Conservation (phyloP, 2,113 vertebrate species). For the Columbina picui region DNA sequence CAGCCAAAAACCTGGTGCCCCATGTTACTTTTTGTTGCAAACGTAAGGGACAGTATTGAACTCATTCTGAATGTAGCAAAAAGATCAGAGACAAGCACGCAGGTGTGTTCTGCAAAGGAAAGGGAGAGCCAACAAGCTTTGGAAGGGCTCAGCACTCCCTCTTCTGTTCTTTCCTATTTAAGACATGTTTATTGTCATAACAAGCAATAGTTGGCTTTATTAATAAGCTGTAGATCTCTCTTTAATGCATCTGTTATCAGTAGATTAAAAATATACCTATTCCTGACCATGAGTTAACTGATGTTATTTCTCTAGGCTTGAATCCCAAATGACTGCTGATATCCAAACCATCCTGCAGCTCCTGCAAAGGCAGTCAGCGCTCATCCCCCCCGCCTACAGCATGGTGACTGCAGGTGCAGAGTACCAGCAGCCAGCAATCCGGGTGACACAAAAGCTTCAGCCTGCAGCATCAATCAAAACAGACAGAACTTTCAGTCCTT, state of each 20-base stretch:
- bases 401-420: constrained; percentile 87
- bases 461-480: constrained; percentile 81
- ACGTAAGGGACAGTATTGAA: not conserved
- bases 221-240: not conserved
- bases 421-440: constrained; percentile 81
- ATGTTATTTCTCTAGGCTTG: constrained; percentile 80
- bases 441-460: constrained; percentile 72
- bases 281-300: not conserved
- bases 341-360: constrained; percentile 95
- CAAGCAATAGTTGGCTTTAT: not conserved
- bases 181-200: not conserved
- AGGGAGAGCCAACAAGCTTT: not conserved
- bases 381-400: constrained; percentile 94
- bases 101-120: not conserved
- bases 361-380: constrained; percentile 87
- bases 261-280: not conserved
- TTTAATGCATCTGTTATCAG: not conserved
- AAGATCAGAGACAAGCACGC: not conserved
- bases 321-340: constrained; percentile 95
- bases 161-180: constrained; percentile 63
- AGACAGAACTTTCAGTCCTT: constrained; percentile 84
- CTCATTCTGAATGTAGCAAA: not conserved
- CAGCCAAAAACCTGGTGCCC: not conserved
- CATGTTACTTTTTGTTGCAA: not conserved
- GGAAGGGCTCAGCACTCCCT: constrained; percentile 54